phyloP scores from a whole-genome alignment of 2,797 vertebrate genomes.

The Siniperca undulata region DNA sequence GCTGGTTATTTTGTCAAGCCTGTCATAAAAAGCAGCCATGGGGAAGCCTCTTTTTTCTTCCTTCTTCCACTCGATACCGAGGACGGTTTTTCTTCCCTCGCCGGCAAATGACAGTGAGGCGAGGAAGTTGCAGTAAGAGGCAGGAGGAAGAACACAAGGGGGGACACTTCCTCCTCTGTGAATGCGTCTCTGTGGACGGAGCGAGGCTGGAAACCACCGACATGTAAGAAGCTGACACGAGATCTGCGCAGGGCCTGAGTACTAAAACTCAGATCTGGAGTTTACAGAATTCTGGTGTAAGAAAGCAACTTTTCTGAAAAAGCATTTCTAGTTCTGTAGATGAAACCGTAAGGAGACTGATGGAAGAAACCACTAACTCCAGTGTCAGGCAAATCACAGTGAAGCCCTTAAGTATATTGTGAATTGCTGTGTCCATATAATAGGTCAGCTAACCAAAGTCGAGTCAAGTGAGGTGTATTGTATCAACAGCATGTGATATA shows the following conservation, averaged over 20 bases:
- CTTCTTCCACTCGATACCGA: conserved; percentile 15
- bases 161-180: conserved; percentile 13
- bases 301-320: no score
- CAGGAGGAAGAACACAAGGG: not conserved
- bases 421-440: no score
- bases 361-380: no score
- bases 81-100: conserved; percentile 34
- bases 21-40: conserved; percentile 69
- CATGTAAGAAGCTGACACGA: not conserved
- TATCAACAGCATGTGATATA: no score
- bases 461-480: no score
- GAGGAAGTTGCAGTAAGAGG: conserved; percentile 6
- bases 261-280: not conserved
- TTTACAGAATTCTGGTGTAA: not conserved
- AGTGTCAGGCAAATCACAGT: no score
- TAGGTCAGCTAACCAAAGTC: no score
- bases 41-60: conserved; percentile 40
- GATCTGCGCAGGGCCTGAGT: not conserved
- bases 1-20: conserved; percentile 81
- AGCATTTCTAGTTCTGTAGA: no score
- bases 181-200: conserved; percentile 18
- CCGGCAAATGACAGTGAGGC: conserved; percentile 25
- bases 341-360: no score
- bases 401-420: no score
- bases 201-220: not conserved